These are phyloP conservation scores for Orbicella faveolata DNA, from an alignment of 64 coral and sea anemone species.

Conservation along the genomic window DNA sequence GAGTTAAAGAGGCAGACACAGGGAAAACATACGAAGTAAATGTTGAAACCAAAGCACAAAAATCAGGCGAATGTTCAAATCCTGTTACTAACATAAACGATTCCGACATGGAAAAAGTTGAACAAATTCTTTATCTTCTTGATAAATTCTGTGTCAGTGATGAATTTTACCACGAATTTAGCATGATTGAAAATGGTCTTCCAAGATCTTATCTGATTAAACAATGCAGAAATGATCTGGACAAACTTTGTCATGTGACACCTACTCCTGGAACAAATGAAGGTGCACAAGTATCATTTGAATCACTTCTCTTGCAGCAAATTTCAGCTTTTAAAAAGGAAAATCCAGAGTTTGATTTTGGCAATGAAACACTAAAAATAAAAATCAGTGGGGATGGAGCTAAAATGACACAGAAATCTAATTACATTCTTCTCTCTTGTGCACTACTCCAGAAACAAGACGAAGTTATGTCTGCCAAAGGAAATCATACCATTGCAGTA, in stretches of 20 bases:
- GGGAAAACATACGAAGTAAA: constrained; percentile 28
- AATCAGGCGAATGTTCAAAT: not conserved
- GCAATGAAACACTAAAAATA: constrained; percentile 52
- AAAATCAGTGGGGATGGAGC: constrained; percentile 76
- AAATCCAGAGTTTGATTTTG: constrained; percentile 28
- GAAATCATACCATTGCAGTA: constrained; percentile 22
- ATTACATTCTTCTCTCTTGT: constrained; percentile 56
- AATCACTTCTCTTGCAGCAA: constrained; percentile 44
- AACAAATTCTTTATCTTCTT: constrained; percentile 27
- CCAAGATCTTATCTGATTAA: constrained; percentile 32
- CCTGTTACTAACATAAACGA: not conserved
- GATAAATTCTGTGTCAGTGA: constrained; percentile 55
- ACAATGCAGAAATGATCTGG: constrained; percentile 22
- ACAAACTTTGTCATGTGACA: constrained; percentile 20
- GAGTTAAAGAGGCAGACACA: constrained; percentile 34
- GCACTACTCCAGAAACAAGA: constrained; percentile 44
- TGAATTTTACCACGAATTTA: constrained; percentile 34
- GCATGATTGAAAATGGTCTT: constrained; percentile 11
- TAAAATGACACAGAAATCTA: constrained; percentile 25
- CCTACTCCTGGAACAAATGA: not conserved
- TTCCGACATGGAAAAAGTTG: not conserved
- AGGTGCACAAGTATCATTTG: constrained; percentile 37
- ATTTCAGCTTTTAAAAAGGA: constrained; percentile 34
- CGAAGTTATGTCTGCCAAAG: constrained; percentile 18
- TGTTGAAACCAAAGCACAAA: not conserved